Base-by-base conservation (phyloP, 1,140 invertebrate genomes). In the Mya arenaria region DNA sequence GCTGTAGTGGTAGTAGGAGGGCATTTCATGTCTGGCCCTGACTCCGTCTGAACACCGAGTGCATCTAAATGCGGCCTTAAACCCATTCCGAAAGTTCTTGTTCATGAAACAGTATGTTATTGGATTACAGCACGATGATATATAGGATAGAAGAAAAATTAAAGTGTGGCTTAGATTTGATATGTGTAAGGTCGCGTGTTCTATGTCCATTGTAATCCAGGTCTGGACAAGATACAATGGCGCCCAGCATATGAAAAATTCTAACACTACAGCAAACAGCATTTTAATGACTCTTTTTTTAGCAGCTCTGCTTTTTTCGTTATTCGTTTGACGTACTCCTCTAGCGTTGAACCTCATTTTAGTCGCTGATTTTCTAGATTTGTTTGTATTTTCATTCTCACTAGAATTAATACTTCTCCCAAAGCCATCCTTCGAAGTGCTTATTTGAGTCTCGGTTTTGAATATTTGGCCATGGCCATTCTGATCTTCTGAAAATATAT, bases 51-150 rank as follows among this genome's bases (percentile, higher is more conserved):
- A 8, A 19, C 25, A 58, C 4, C 32, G 15, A 55, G 66, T 44
- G 68, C 86, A 87, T 0, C 84, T 94, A 89, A 97, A 96, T 0
- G 96, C 94, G 30, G 94, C 93, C n/a, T 96, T 94, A 88, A 97
- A 97, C 0, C 96, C 96, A 72, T 96, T 95, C 37, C 97, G 93
- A 89, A 98, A 98, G 89, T 97, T 97, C 71, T 95, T 94, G 91
- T 98, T 98, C 97, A 98, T 97, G 94, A 98, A 98, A 93, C 97
- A 98, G 90, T 98, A 98, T 0, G 97, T 98, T 86, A 98, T 97
- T 0, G 97, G 97, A 91, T 98, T 98, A 91, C 96, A 97, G 90
- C 97, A 98, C 0, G 96, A 96, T 0, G 96, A 97, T 44, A 96
- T 94, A 89, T 98, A 98, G 0, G 97, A 96, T 52, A 98, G 92